Percentiles rank a stretch among this genome's conserved stretches.
Conservation (phyloP, 2,797 vertebrate genomes). For the Tokudaia muenninki region DNA sequence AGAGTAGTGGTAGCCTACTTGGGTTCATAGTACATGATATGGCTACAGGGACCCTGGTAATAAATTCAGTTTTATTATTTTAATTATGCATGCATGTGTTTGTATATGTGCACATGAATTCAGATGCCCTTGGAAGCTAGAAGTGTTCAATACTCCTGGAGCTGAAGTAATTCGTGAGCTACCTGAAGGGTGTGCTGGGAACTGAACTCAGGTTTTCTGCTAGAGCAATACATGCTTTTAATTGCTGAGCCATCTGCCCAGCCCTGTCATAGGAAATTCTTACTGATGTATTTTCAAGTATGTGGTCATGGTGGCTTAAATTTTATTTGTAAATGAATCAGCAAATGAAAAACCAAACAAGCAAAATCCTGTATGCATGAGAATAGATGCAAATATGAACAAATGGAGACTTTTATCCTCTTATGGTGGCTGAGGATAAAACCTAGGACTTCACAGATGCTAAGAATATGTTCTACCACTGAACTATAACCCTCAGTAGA, state of each 20-base stretch:
- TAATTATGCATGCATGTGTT: background rate
- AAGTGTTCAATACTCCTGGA: background rate
- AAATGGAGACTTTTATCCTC: background rate
- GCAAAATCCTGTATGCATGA: background rate
- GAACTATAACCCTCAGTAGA: background rate
- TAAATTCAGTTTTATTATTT: background rate
- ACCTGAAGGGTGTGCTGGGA: background rate
- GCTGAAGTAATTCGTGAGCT: background rate
- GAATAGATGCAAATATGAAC: background rate
- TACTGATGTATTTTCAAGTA: constrained; percentile 41
- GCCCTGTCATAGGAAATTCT: background rate
- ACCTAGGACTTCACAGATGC: background rate
- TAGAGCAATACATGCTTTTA: background rate
- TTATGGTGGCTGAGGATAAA: background rate
- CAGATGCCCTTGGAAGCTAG: background rate
- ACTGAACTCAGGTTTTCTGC: background rate
- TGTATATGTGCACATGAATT: background rate
- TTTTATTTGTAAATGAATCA: constrained; percentile 60
- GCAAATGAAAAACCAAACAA: background rate
- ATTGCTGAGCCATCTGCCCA: background rate
- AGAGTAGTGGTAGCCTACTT: background rate
- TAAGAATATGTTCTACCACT: background rate
- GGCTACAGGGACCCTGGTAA: background rate
- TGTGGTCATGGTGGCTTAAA: background rate
- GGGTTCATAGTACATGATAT: background rate